Conservation (phyloP, 2,113 vertebrate genomes). For the Stigmatopora nigra region DNA sequence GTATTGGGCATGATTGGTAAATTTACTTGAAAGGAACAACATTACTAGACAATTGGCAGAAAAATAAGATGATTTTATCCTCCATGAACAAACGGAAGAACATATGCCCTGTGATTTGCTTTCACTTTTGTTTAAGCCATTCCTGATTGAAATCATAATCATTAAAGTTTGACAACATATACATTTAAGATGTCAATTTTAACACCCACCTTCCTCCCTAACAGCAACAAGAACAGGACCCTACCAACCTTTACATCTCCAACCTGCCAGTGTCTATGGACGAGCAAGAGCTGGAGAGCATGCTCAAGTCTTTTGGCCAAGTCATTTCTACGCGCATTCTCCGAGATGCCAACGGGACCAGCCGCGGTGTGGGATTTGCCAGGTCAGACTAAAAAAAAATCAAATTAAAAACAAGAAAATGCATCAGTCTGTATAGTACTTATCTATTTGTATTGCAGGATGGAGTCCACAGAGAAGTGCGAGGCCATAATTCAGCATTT, state of each 20-base stretch:
- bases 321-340: slow-evolving; percentile 91
- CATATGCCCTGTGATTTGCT: neutral
- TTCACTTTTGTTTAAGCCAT: neutral
- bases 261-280: slow-evolving; percentile 90
- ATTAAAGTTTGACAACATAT: neutral
- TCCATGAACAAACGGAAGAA: neutral
- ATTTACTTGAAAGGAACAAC: slow-evolving; percentile 15
- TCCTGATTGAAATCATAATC: neutral
- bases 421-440: neutral
- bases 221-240: slow-evolving; percentile 95
- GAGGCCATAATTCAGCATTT: slow-evolving; percentile 91
- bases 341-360: slow-evolving; percentile 82
- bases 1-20: neutral
- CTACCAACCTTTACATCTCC: slow-evolving; percentile 92
- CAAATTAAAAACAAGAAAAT: neutral
- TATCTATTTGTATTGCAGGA: slow-evolving; percentile 63
- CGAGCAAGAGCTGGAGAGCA: slow-evolving; percentile 86
- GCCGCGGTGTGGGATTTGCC: slow-evolving; percentile 88
- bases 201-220: neutral
- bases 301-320: slow-evolving; percentile 91
- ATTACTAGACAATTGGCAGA: slow-evolving; percentile 1
- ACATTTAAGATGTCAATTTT: neutral
- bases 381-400: slow-evolving; percentile 62
- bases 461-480: slow-evolving; percentile 92
- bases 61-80: slow-evolving; percentile 8